Base-by-base conservation (phyloP, 2,888 invertebrate species). In the Galerucella pusilla region DNA sequence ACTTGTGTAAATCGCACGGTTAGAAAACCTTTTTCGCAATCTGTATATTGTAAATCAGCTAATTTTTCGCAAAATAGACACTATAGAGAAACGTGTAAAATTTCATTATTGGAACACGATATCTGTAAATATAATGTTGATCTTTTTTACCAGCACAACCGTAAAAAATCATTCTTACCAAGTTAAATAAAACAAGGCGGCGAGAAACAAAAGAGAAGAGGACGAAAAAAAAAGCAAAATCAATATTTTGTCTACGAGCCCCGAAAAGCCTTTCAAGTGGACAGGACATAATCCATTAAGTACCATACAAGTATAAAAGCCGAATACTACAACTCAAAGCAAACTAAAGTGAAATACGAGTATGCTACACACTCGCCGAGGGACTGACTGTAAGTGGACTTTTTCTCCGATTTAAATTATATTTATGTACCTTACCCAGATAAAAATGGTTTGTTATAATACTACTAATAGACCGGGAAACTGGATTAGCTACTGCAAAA, bases 371-470 rank as follows among this genome's bases (percentile, higher is more conserved):
- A 61, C 28, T 20, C n/a, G 59, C 46, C 54, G 57, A 49, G 69
- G 63, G 14, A 93, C 96, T 93, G 91, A 97, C 97, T 16, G 57
- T 57, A 20, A 94, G 97, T 88, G 82, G 97, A 96, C 28, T 65
- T 66, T 63, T 35, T 64, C 52, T 35, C 54, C 46, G 70, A 25
- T 64, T 64, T 64, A 66, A 72, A 67, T 65, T 65, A 66, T 46
- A 60, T 67, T 67, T 67, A 72, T 72, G 45, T 42, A 68, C 45
- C 59, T 25, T 20, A 12, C 20, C 45, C 46, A 59, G 49, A 60
- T 60, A 46, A 61, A 60, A 25, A 61, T 69, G 1, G 25, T 20
- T 68, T 68, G 2, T 46, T 46, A 46, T 46, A 46, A 46, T 46
- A 46, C 28, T 16, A 7, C 4, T 59, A 59, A 59, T 59, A 16